phyloP scores from a whole-genome alignment of 2,888 invertebrate genomes.

The Galerucella nymphaeae region DNA sequence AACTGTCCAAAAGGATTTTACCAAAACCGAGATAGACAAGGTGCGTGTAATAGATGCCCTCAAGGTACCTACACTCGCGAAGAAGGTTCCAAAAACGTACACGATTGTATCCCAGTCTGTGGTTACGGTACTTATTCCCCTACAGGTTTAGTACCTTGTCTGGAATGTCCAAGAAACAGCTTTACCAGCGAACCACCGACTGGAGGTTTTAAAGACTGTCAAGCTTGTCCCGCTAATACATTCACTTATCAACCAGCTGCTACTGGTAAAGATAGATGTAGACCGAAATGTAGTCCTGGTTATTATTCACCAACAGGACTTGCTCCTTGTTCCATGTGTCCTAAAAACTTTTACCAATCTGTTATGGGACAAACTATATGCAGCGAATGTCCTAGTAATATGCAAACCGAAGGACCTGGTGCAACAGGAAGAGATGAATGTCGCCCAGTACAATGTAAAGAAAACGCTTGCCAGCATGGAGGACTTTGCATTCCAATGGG shows the following conservation, averaged over 20 bases:
- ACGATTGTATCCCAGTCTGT: conserved; percentile 92
- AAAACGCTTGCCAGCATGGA: conserved; percentile 90
- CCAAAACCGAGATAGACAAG: conserved; percentile 92
- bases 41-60: conserved; percentile 90
- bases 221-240: conserved; percentile 89
- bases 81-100: conserved; percentile 86
- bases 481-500: conserved; percentile 90
- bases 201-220: conserved; percentile 93
- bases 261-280: conserved; percentile 81
- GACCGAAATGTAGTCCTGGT: conserved; percentile 90
- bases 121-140: conserved; percentile 97
- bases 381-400: conserved; percentile 90
- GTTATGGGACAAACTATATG: conserved; percentile 85
- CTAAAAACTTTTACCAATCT: conserved; percentile 91
- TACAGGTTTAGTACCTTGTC: conserved; percentile 91
- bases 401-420: conserved; percentile 85
- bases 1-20: conserved; percentile 93
- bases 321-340: conserved; percentile 93
- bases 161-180: conserved; percentile 93
- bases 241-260: conserved; percentile 94
- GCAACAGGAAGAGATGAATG: conserved; percentile 88
- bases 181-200: conserved; percentile 89
- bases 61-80: conserved; percentile 92
- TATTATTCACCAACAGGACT: conserved; percentile 93
- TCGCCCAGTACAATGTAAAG: conserved; percentile 86